Evolutionary conservation across 2,888 invertebrate species (phyloP), one percentile per base, ranked within the genome.

Genomic region (Ochropacha duplaris): DNA sequence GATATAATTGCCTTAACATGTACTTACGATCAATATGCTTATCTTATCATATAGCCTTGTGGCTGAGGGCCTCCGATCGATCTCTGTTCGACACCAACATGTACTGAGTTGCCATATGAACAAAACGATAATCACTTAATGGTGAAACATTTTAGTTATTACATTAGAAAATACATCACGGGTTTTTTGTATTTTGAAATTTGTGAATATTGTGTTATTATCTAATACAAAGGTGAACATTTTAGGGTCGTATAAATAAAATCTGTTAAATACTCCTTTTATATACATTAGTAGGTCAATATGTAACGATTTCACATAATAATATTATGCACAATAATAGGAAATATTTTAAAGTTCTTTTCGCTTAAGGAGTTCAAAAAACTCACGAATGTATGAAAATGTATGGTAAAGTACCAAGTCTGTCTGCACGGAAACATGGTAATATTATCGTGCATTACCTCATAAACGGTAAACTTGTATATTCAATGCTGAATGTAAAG

Each of bases 61-160:
- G 62, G 44, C 16, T 5, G 19, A 62, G 56, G 57, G 66, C 62
- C 66, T 65, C 58, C 75, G 68, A 83, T 82, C 83, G 75, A 82
- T 82, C 81, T 79, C 67, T 31, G 65, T 59, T 65, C 71, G 81
- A 76, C 79, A 65, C 68, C 66, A 71, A 76, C 78, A 77, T 64
- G 71, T n/a, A n/a, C n/a, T n/a, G n/a, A n/a, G n/a, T 71, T 68
- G 65, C 62, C 61, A 69, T 74, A 73, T 78, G 73, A 66, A 59
- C 59, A 66, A 68, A 69, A 61, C 62, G 71, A 65, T 75, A 76
- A 76, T 68, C 66, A 55, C 71, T 61, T 76, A 66, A 71, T 69
- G 67, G 66, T 66, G 71, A 71, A 72, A 75, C 70, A 73, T 71
- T 71, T 73, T 69, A 61, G 19, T 44, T 9, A 19, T 44, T 16